Percentiles rank a stretch among this genome's conserved stretches.
phyloP scores from a whole-genome alignment of 2,797 vertebrate genomes.

The Myiotriccus ornatus region DNA sequence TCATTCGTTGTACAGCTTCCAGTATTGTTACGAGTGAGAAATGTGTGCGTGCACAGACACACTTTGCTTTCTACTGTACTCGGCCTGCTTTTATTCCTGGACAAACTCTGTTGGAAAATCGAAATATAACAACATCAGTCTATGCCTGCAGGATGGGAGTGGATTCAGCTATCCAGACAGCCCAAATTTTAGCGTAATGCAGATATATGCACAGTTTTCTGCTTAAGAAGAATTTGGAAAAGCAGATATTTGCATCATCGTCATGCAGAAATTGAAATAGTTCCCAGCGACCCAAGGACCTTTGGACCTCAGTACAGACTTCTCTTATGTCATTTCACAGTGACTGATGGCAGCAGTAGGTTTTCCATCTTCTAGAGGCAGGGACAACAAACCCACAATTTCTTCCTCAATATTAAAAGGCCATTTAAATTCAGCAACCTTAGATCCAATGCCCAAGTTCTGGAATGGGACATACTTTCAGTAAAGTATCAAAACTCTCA shows the following conservation, averaged over 20 bases:
- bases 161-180: not conserved
- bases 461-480: not conserved
- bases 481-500: not conserved
- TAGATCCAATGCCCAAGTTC: not conserved
- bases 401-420: not conserved
- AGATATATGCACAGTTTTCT: not conserved
- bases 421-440: not conserved
- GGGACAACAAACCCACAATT: not conserved
- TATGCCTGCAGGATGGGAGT: fast-evolving
- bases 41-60: fast-evolving
- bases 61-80: fast-evolving
- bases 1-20: not conserved
- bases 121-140: fast-evolving
- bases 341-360: not conserved
- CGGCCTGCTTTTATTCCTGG: not conserved
- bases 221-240: not conserved
- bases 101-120: not conserved
- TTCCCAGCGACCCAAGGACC: not conserved
- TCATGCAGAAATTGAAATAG: not conserved
- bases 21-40: fast-evolving
- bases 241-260: not conserved
- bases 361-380: not conserved
- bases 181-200: not conserved
- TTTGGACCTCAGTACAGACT: not conserved
- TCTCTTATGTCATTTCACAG: not conserved